A percentile compares a stretch with the other conserved stretches of the same genome.
These are phyloP conservation scores for Aegithalos caudatus DNA, from an alignment of 2,113 vertebrate genomes.

Conservation along the genomic window DNA sequence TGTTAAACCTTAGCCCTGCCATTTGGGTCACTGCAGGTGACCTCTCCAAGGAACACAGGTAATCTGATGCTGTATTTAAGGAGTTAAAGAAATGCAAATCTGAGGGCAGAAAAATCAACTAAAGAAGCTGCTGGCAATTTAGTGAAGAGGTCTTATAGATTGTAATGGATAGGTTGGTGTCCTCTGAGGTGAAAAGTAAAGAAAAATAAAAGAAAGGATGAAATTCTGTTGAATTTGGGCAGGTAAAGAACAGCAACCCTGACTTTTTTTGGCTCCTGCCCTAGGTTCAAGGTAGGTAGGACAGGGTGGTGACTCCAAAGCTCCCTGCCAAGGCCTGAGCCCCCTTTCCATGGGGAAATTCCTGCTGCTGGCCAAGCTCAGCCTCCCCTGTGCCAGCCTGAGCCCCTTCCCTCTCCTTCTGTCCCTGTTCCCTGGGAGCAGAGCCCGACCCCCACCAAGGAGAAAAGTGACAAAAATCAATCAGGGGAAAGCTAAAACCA, in stretches of 20 bases:
- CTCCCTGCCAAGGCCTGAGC: not conserved
- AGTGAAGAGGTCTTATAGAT: not conserved
- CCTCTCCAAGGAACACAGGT: not conserved
- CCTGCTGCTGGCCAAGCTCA: fast-evolving
- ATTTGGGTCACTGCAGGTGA: not conserved
- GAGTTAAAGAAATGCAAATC: not conserved
- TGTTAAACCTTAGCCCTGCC: not conserved
- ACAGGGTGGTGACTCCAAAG: not conserved
- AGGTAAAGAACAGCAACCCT: not conserved
- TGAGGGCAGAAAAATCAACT: not conserved
- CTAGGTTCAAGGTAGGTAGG: not conserved
- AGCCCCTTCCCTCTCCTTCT: not conserved
- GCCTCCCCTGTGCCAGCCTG: not conserved
- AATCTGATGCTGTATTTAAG: not conserved
- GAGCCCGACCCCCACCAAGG: not conserved
- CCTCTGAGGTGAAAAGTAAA: not conserved
- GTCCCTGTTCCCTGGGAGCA: not conserved
- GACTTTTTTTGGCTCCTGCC: not conserved
- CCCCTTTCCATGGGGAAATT: not conserved
- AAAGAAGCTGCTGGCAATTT: not conserved
- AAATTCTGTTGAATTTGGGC: not conserved
- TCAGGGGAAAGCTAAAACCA: not conserved
- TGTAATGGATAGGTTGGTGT: not conserved
- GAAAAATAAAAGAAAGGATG: fast-evolving
- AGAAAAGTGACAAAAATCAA: not conserved